phyloP scores from a whole-genome alignment of 1,140 invertebrate species.

The Eurosta solidaginis region DNA sequence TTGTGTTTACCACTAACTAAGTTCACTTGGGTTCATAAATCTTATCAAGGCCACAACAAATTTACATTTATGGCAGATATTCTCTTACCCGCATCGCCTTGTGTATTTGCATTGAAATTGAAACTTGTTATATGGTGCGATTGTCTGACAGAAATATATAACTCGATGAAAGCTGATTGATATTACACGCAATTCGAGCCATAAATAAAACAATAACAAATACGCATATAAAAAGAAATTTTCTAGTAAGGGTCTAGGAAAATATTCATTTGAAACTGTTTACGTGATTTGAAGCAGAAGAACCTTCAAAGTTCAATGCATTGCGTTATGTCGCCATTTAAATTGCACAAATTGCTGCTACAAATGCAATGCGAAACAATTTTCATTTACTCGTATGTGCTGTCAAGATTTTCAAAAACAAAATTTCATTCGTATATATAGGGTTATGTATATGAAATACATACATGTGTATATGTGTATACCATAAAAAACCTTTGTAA shows the following conservation, averaged over 20 bases:
- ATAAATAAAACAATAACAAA: background rate
- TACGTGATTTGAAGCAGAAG: background rate
- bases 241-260: no score
- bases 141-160: constrained; percentile 19
- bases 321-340: background rate
- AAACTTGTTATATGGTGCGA: background rate
- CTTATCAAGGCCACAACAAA: background rate
- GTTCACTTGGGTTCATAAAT: no score
- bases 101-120: background rate
- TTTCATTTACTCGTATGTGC: background rate
- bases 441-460: no score
- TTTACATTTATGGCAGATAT: background rate
- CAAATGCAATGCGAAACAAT: background rate
- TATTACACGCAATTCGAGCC: background rate
- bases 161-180: constrained; percentile 10
- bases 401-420: background rate
- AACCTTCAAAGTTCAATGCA: constrained; percentile 23
- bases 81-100: background rate
- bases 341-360: background rate
- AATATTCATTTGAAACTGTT: background rate
- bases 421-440: no score
- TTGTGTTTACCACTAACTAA: no score
- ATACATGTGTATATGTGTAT: no score
- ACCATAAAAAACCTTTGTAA: no score
- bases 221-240: no score